Evolutionary conservation across 2,888 invertebrate genomes (phyloP), one percentile per base, ranked within the genome.

Genomic region (Rotaria macrura): DNA sequence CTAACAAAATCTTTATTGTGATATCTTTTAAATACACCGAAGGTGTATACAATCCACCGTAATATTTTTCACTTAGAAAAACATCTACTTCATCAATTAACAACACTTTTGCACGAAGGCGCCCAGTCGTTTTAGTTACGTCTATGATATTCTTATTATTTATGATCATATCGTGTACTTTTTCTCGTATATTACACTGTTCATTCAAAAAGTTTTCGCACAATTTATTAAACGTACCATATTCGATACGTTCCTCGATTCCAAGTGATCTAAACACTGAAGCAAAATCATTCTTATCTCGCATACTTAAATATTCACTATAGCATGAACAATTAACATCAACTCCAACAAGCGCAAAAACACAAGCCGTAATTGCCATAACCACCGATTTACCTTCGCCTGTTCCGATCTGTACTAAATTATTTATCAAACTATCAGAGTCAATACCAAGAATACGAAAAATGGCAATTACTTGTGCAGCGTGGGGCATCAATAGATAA

Each of bases 371-470:
- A 12, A 47, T 12, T 6, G 47, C 47, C 47, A 47, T 47, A 47
- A 47, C 47, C 10, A 47, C 12, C 10, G 47, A 47, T 47, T 47
- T 47, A 47, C 47, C 47, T 47, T 47, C 47, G 14, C 47, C 47
- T 52, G 83, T 83, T n/a, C 83, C 83, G n/a, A 83, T n/a, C 7
- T 83, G 34, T 49, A 83, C 83, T 38, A 83, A 40, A 52, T 83
- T 83, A 47, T 83, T 83, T 40, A 23, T 7, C 29, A 83, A 52
- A 83, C n/a, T n/a, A 23, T 83, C 29, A 5, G 83, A 83, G 5
- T 43, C 83, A 83, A 83, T 23, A 43, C 49, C 47, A 43, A 83
- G 83, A 12, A 83, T 4, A 47, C 83, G 47, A 23, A 83, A n/a
- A 29, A 83, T 83, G 29, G 83, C 83, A 47, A 83, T 47, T 6